phyloP scores from a whole-genome alignment of 1,140 invertebrate genomes.

The Drosophila oshimai region DNA sequence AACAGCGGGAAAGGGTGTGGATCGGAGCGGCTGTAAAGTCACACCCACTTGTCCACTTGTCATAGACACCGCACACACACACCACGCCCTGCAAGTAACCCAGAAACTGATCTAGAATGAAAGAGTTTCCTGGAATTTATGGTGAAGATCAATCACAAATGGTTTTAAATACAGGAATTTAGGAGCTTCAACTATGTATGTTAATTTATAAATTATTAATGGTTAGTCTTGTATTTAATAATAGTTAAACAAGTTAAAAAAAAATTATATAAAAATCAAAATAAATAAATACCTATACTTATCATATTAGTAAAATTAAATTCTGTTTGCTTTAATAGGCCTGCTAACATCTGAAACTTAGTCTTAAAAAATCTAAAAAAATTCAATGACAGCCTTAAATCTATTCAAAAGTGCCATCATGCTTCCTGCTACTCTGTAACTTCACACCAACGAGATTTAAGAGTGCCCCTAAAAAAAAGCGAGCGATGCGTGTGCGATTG shows the following conservation, averaged over 20 bases:
- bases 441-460: conserved; percentile 17
- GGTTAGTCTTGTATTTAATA: too few relatives aligned
- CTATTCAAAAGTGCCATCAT: background rate
- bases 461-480: conserved; percentile 17
- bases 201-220: too few relatives aligned
- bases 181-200: too few relatives aligned
- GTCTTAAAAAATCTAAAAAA: too few relatives aligned
- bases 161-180: too few relatives aligned
- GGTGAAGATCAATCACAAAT: too few relatives aligned
- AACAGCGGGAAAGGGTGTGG: background rate
- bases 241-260: too few relatives aligned
- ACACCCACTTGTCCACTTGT: conserved; percentile 55
- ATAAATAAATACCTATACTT: background rate
- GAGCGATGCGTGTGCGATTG: conserved; percentile 25
- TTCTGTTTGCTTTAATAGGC: too few relatives aligned
- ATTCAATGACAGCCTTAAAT: background rate
- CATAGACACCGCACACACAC: conserved; percentile 46
- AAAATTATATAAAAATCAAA: background rate
- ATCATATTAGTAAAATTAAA: too few relatives aligned
- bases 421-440: background rate
- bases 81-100: background rate
- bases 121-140: background rate
- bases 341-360: too few relatives aligned
- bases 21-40: background rate
- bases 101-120: background rate